These are phyloP conservation scores for Anguilla rostrata DNA, from an alignment of 2,113 vertebrate genomes.

Conservation along the genomic window DNA sequence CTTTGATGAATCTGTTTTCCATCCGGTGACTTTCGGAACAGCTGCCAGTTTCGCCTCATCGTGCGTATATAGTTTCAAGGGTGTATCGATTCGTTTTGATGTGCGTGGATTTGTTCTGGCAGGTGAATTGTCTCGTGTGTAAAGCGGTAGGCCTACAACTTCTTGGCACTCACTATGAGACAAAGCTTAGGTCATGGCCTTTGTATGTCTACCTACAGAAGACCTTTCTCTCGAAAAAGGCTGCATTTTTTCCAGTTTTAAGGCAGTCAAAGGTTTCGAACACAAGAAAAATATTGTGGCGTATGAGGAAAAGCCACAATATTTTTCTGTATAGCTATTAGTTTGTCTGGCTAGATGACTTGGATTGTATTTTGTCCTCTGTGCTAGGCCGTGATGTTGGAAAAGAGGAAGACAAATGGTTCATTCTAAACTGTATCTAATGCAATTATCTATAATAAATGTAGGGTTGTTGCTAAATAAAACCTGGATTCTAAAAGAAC, in stretches of 20 bases:
- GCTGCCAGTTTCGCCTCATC: neutral
- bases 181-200: neutral
- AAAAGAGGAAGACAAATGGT: neutral
- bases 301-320: neutral
- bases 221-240: neutral
- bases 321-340: neutral
- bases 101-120: constrained; percentile 7
- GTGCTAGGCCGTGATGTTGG: neutral
- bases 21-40: neutral
- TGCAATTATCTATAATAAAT: neutral
- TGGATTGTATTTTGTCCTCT: neutral
- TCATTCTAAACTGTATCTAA: neutral
- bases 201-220: neutral
- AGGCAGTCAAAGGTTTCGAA: neutral
- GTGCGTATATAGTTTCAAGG: neutral
- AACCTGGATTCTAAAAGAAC: neutral
- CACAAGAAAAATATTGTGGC: neutral
- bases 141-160: neutral
- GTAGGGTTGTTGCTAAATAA: neutral
- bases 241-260: too few species aligned
- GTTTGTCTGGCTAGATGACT: neutral
- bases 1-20: neutral
- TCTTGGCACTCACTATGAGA: neutral
- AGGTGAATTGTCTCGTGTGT: constrained; percentile 3
- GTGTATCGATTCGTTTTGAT: constrained; percentile 11